Evolutionary conservation across 2,888 invertebrate genomes (phyloP).

Genomic region (Melikaiella ostensackeni): DNA sequence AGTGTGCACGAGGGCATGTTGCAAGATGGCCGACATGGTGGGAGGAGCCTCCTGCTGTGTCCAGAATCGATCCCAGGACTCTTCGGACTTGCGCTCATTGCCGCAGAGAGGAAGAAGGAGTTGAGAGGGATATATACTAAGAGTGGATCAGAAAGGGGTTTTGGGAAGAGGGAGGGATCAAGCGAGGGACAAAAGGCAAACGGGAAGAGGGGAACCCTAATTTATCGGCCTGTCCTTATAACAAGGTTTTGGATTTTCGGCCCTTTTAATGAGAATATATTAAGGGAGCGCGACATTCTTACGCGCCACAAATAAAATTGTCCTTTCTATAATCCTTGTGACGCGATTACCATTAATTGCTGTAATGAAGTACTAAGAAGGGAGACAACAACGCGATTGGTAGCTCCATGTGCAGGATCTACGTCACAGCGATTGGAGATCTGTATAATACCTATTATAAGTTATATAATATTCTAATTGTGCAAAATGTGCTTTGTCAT

Average conservation of each 20-base stretch:
- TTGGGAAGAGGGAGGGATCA: constrained; percentile 19
- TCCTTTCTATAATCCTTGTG: constrained; percentile 61
- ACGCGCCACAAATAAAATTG: constrained; percentile 64
- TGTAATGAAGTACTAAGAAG: background rate
- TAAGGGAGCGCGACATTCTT: constrained; percentile 56
- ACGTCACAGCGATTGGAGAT: too few relatives aligned
- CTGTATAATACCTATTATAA: too few relatives aligned
- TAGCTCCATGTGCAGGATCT: too few relatives aligned
- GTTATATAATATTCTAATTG: too few relatives aligned
- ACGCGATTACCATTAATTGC: background rate
- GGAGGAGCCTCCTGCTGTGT: constrained; percentile 76
- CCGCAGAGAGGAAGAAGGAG: constrained; percentile 53
- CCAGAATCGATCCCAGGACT: constrained; percentile 75
- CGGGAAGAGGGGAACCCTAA: constrained; percentile 45
- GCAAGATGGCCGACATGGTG: constrained; percentile 77
- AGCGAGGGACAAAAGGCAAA: constrained; percentile 17
- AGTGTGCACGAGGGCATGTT: constrained; percentile 70
- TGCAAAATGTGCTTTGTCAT: too few relatives aligned
- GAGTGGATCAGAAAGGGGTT: constrained; percentile 41
- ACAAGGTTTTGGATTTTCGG: constrained; percentile 46
- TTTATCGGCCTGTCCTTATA: constrained; percentile 49
- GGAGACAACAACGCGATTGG: background rate
- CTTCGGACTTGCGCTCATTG: constrained; percentile 52
- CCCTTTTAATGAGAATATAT: constrained; percentile 48
- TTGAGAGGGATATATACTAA: constrained; percentile 39